Evolutionary conservation across 2,113 vertebrate species (phyloP).

Genomic region (Onychostoma macrolepis): DNA sequence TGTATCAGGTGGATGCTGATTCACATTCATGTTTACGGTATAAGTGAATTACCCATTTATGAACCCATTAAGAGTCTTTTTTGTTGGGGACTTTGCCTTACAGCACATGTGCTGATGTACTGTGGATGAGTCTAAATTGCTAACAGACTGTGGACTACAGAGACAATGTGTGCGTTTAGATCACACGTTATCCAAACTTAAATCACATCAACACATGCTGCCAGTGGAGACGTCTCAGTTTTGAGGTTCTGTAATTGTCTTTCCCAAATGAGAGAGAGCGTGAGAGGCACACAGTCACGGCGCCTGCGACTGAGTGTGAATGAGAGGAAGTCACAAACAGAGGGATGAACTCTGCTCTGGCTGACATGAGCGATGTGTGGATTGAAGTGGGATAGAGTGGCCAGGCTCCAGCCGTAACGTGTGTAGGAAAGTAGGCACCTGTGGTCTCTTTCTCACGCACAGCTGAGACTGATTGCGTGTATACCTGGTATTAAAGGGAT

Average conservation of each 20-base stretch:
- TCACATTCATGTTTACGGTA: neutral
- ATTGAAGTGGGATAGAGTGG: slow-evolving; percentile 1
- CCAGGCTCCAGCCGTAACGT: neutral
- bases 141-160: neutral
- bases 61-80: neutral
- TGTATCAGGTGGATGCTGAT: neutral
- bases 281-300: neutral
- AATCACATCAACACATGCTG: neutral
- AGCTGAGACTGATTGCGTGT: neutral
- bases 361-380: neutral
- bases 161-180: slow-evolving; percentile 13
- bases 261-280: neutral
- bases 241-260: neutral
- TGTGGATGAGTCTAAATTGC: neutral
- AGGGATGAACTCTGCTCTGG: neutral
- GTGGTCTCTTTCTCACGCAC: slow-evolving; percentile 1
- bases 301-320: neutral
- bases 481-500: slow-evolving; percentile 1
- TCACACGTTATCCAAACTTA: neutral
- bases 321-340: slow-evolving; percentile 6
- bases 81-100: neutral
- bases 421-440: slow-evolving; percentile 13
- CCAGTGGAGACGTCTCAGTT: neutral
- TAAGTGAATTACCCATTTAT: neutral
- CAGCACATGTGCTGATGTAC: neutral